Conservation (phyloP, 2,888 invertebrate genomes). For the Aphodius granarius region DNA sequence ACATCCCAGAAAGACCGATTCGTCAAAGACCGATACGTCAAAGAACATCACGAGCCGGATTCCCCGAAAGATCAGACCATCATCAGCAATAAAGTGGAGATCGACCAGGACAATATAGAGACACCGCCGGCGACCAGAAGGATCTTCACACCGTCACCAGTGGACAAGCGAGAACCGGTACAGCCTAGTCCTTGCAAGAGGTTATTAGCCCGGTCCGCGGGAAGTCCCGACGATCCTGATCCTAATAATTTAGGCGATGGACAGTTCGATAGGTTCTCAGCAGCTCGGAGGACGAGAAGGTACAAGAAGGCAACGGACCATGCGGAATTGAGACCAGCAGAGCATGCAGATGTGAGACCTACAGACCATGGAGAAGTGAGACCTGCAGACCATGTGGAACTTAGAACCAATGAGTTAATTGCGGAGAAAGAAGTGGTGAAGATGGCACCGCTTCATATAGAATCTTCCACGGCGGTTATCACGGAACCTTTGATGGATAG, state of each 20-base stretch:
- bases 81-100: constrained; percentile 71
- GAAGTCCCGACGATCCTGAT: constrained; percentile 49
- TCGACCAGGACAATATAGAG: constrained; percentile 89
- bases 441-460: constrained; percentile 29
- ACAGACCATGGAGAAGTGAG: background rate
- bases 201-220: constrained; percentile 49
- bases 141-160: constrained; percentile 65
- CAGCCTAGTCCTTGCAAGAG: constrained; percentile 60
- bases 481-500: constrained; percentile 58
- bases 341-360: background rate
- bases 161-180: constrained; percentile 56
- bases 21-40: too few relatives aligned
- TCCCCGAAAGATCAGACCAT: constrained; percentile 34
- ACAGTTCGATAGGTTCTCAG: constrained; percentile 83
- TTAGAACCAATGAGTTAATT: constrained; percentile 48
- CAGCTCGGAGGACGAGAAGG: constrained; percentile 77
- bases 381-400: constrained; percentile 13
- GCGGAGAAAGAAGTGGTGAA: constrained; percentile 55
- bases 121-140: constrained; percentile 82
- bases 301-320: constrained; percentile 63
- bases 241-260: constrained; percentile 66
- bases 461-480: constrained; percentile 17
- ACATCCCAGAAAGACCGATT: too few relatives aligned
- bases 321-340: constrained; percentile 55
- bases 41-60: constrained; percentile 28